These are phyloP conservation scores for Oasisia sp. DNA, from an alignment of 2,888 invertebrate genomes.

Conservation along the genomic window DNA sequence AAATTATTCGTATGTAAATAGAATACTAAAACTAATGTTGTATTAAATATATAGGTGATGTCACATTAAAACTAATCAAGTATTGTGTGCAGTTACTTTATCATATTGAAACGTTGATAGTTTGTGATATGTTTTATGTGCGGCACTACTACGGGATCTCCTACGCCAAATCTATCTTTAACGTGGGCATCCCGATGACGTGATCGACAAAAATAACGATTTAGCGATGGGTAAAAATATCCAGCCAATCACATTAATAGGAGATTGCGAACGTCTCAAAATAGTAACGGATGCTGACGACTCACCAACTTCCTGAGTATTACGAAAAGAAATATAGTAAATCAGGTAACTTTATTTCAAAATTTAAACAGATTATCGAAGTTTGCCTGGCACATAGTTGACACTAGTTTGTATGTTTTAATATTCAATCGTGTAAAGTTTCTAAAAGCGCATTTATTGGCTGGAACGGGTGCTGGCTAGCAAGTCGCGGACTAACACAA, in stretches of 20 bases:
- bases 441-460: neutral
- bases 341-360: neutral
- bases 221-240: conserved; percentile 5
- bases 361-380: neutral
- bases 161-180: neutral
- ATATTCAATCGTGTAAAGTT: neutral
- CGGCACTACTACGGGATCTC: neutral
- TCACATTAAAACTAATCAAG: neutral
- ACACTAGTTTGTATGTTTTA: neutral
- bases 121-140: neutral
- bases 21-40: neutral
- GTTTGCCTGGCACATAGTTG: neutral
- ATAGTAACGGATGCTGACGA: neutral
- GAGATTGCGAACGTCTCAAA: conserved; percentile 6
- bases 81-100: neutral
- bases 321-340: conserved; percentile 6
- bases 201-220: conserved; percentile 9
- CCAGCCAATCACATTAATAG: neutral
- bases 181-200: neutral
- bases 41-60: neutral
- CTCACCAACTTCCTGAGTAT: neutral
- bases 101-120: neutral
- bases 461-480: neutral
- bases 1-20: neutral
- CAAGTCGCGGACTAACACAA: neutral